Evolutionary conservation across 2,888 invertebrate species (phyloP).

Genomic region (Sipha maydis): DNA sequence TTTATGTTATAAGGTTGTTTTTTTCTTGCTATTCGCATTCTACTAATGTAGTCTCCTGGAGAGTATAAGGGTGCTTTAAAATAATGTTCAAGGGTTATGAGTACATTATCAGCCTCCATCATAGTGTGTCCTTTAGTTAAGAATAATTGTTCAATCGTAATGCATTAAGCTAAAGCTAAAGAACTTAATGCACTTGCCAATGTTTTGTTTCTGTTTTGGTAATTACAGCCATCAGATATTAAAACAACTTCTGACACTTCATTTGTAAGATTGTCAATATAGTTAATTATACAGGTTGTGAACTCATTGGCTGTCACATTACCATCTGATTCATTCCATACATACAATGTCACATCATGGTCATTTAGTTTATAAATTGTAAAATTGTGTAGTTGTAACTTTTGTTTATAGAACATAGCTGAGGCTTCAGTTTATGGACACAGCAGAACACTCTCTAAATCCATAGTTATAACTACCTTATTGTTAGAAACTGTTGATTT

Average conservation of each 20-base stretch:
- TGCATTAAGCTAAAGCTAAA: background rate
- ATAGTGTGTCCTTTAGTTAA: too few species aligned
- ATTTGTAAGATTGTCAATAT: background rate
- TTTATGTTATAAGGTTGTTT: background rate
- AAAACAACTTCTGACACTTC: slow-evolving; percentile 4
- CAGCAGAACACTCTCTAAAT: slow-evolving; percentile 64
- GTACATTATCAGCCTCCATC: too few species aligned
- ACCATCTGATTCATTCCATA: slow-evolving; percentile 3
- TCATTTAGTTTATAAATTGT: background rate
- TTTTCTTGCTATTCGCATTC: background rate
- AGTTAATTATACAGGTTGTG: background rate
- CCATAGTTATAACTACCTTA: slow-evolving; percentile 63
- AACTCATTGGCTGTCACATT: slow-evolving; percentile 6
- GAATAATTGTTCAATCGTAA: background rate
- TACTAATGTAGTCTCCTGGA: background rate
- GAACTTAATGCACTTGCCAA: background rate
- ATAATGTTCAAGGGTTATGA: too few species aligned
- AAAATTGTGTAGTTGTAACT: background rate
- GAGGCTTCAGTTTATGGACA: slow-evolving; percentile 62
- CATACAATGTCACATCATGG: background rate
- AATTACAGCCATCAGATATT: background rate
- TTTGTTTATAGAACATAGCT: slow-evolving; percentile 18
- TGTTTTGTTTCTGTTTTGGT: background rate
- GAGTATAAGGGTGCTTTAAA: too few species aligned
- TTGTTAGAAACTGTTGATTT: slow-evolving; percentile 52